Evolutionary conservation across 1,140 invertebrate genomes (phyloP).

Genomic region (Diachasmimorpha longicaudata): DNA sequence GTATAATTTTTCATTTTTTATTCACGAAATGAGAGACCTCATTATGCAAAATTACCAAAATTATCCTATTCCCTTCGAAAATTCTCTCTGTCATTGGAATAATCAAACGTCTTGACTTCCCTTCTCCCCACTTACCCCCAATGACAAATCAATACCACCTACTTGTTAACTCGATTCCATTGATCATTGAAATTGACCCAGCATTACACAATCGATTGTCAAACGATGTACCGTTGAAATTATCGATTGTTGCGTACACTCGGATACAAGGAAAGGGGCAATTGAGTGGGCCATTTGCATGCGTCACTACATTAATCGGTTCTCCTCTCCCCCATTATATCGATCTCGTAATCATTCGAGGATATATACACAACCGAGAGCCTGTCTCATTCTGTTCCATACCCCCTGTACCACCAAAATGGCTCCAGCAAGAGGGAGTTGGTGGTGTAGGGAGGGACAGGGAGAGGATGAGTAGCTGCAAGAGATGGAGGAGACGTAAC

Average conservation of each 20-base stretch:
- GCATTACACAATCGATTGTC: not conserved
- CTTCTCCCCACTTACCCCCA: too few species aligned
- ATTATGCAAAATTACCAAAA: too few species aligned
- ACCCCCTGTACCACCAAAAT: not conserved
- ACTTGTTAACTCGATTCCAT: not conserved
- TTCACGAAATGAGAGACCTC: too few species aligned
- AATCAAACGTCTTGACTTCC: too few species aligned
- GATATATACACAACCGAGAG: conserved; percentile 15
- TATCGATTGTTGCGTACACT: not conserved
- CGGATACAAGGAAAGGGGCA: not conserved
- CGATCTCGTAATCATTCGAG: conserved; percentile 23
- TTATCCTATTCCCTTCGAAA: too few species aligned
- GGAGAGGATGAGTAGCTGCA: not conserved
- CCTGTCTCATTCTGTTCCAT: not conserved
- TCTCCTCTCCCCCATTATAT: conserved; percentile 8
- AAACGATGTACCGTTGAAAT: not conserved
- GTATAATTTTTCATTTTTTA: too few species aligned
- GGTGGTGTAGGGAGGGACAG: too few species aligned
- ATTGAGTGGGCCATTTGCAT: conserved; percentile 9
- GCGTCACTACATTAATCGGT: conserved; percentile 21
- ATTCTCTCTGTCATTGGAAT: too few species aligned
- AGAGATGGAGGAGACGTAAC: not conserved
- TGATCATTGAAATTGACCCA: not conserved
- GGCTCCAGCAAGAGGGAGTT: not conserved
- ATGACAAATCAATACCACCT: too few species aligned